phyloP scores from a whole-genome alignment of 2,113 vertebrate species.

The Felis chaus region DNA sequence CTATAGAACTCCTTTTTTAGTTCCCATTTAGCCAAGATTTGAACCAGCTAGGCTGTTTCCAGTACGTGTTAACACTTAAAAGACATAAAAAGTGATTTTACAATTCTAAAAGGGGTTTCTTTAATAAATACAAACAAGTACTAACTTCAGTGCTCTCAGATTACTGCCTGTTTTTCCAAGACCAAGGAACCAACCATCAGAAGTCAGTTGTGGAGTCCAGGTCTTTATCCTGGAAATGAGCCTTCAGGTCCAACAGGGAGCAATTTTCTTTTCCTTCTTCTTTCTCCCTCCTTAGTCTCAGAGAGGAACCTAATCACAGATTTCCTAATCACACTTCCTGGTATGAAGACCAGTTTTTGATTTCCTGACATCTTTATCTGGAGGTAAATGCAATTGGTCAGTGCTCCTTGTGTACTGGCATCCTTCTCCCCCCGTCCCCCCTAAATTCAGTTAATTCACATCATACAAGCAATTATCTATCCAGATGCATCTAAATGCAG shows the following conservation, averaged over 20 bases:
- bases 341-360: neutral
- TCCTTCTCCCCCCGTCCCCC: neutral
- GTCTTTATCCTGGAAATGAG: neutral
- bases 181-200: neutral
- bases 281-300: neutral
- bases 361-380: constrained; percentile 13
- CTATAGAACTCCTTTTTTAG: neutral
- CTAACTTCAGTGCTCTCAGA: neutral
- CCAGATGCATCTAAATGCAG: neutral
- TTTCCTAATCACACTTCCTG: neutral
- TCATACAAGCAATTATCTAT: neutral
- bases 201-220: neutral
- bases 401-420: neutral
- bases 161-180: neutral
- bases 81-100: neutral
- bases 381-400: neutral
- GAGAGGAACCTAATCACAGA: neutral
- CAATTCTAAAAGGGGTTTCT: neutral
- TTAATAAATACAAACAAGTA: neutral
- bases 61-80: neutral
- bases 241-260: neutral
- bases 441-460: neutral
- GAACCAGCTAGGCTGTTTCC: neutral
- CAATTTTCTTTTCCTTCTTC: neutral
- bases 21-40: neutral